These are phyloP conservation scores for Drosophila bocki DNA, from an alignment of 1,140 invertebrate species.

Conservation along the genomic window DNA sequence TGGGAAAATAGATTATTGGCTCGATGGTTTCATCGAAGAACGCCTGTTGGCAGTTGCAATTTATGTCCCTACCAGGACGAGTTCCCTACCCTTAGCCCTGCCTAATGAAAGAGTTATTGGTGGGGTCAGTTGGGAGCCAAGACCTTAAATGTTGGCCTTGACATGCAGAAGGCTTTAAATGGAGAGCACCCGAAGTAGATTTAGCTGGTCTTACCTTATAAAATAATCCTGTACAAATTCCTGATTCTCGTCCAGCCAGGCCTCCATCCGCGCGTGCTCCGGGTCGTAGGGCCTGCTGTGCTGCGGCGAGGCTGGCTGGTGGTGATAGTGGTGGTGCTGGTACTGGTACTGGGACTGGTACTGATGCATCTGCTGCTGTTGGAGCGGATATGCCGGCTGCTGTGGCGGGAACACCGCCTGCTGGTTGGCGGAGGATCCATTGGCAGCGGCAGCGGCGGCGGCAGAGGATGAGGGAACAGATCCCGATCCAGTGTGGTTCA, in stretches of 20 bases:
- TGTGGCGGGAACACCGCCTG: slow-evolving; percentile 46
- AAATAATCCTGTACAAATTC: slow-evolving; percentile 98
- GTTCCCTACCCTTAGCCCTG: background rate
- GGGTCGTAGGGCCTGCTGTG: slow-evolving; percentile 89
- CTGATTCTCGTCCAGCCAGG: slow-evolving; percentile 98
- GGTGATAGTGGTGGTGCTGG: slow-evolving; percentile 66
- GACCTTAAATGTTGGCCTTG: slow-evolving; percentile 15
- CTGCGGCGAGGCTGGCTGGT: slow-evolving; percentile 85
- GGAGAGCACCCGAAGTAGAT: too few species aligned
- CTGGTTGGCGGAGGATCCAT: slow-evolving; percentile 43
- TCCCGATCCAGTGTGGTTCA: slow-evolving; percentile 49
- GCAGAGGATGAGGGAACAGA: slow-evolving; percentile 43
- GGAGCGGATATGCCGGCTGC: slow-evolving; percentile 15
- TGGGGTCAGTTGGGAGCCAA: background rate
- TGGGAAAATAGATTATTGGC: slow-evolving; percentile 45
- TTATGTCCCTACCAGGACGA: slow-evolving; percentile 20
- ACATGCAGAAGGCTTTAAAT: background rate
- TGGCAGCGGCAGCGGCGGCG: slow-evolving; percentile 11
- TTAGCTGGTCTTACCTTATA: slow-evolving; percentile 88
- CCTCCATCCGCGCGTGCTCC: slow-evolving; percentile 93
- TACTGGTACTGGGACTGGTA: slow-evolving; percentile 53
- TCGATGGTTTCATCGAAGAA: slow-evolving; percentile 40
- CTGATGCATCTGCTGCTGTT: slow-evolving; percentile 51
- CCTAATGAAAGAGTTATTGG: slow-evolving; percentile 8
- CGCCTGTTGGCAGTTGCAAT: slow-evolving; percentile 30